Evolutionary conservation across 1,140 invertebrate species (phyloP), one percentile per base, ranked within the genome.

Genomic region (Pomacea maculata): DNA sequence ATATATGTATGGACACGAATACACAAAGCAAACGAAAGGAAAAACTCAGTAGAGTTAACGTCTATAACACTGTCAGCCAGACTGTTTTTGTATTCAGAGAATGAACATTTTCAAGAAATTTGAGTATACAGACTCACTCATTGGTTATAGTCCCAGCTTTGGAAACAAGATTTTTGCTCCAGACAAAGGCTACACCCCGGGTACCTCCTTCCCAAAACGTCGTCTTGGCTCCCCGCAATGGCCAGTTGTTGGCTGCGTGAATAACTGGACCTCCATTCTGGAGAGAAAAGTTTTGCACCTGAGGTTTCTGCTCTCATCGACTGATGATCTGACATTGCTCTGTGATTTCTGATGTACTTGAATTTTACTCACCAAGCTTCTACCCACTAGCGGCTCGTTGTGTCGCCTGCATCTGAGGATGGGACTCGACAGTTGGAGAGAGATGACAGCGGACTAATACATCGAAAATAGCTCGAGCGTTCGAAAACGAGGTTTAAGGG

Each of bases 241-340:
- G 84, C 45, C 34, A 80, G 71, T 85, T 84, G 81, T 83, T 84
- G 12, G 68, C 83, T 14, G 73, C 88, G 29, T 67, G 73, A 12
- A 80, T 45, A 9, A 85, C 83, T n/a, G 87, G 85, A 0, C 89
- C 90, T 10, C 90, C 90, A 80, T 91, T 91, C 87, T 88, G 74
- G 17, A 71, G 63, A 71, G 63, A 72, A 76, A 21, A 52, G 68
- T 14, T 73, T 14, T 34, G 25, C 34, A 73, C 19, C 34, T n/a
- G 21, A 61, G 12, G 65, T 74, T 57, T 52, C 61, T 45, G 19
- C n/a, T 64, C 11, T 67, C 77, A 52, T 19, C 25, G 25, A 25
- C 25, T 25, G 25, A 25, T 25, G 25, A 25, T 25, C 25, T 25
- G 25, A 25, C 25, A 25, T 25, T 25, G 34, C 21, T 25, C 29